A percentile compares a stretch with the other conserved stretches of the same genome.
Conservation (phyloP, 2,888 invertebrate species). For the Tenthredo notha region DNA sequence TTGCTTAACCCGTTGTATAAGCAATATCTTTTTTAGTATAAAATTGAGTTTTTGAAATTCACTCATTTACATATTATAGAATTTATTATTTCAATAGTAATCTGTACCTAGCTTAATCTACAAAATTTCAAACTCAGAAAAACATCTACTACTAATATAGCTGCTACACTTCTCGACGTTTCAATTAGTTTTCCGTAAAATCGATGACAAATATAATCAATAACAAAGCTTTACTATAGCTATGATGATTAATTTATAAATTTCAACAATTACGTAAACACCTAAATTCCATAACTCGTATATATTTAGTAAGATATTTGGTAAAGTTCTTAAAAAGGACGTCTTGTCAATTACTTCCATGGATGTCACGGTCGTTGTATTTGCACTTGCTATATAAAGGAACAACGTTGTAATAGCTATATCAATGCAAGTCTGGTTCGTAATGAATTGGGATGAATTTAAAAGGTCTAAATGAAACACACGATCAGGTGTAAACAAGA, state of each 20-base stretch:
- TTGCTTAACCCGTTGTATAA: background rate
- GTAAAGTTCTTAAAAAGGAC: background rate
- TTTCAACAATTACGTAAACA: background rate
- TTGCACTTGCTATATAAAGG: background rate
- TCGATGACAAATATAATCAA: background rate
- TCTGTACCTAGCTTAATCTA: background rate
- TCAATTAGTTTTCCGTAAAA: background rate
- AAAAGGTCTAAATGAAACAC: background rate
- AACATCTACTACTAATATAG: too few species aligned
- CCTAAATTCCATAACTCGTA: background rate
- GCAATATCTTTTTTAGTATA: background rate
- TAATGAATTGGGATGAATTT: background rate
- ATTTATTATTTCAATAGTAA: background rate
- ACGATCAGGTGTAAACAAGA: background rate
- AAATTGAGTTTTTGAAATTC: background rate
- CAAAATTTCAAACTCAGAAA: background rate
- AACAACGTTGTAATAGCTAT: background rate
- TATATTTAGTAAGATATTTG: background rate
- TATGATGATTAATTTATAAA: background rate
- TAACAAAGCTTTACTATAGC: background rate
- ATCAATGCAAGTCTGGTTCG: background rate
- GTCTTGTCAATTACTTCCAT: conserved; percentile 8
- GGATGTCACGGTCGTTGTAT: background rate
- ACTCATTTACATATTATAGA: background rate
- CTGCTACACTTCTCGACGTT: background rate